Percentiles rank a stretch among this genome's conserved stretches.
Conservation (phyloP, 2,797 vertebrate species). For the Gallinago nigripennis region DNA sequence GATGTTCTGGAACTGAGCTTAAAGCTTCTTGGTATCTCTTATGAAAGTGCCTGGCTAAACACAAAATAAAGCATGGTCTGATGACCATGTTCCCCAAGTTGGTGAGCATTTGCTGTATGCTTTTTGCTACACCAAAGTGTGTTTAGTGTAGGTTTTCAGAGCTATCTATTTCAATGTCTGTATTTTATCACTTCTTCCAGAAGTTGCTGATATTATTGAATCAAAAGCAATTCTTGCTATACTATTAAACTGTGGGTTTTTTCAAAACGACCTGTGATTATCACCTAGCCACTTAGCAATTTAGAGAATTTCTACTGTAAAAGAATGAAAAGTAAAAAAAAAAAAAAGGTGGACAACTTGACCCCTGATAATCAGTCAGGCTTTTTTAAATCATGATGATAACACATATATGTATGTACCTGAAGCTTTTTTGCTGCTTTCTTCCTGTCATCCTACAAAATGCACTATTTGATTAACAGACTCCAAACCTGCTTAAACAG, state of each 20-base stretch:
- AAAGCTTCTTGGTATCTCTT: neutral
- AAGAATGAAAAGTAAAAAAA: neutral
- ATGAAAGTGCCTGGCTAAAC: neutral
- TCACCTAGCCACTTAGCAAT: neutral
- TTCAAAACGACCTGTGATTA: neutral
- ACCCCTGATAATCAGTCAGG: neutral
- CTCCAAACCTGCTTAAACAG: neutral
- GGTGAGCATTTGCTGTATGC: neutral
- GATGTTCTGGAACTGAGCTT: neutral
- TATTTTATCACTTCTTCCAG: neutral
- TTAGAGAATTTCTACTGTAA: neutral
- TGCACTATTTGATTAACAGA: neutral
- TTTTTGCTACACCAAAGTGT: neutral
- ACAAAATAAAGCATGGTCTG: neutral
- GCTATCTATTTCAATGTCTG: neutral
- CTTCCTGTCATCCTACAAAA: neutral
- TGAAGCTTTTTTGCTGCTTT: neutral
- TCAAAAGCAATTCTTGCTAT: neutral
- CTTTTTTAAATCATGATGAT: neutral
- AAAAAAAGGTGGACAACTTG: neutral
- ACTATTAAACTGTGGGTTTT: neutral
- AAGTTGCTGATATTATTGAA: neutral
- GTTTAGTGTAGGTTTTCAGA: neutral
- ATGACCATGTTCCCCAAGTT: neutral
- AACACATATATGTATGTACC: rapidly evolving